These are phyloP conservation scores for Zaprionus lachaisei DNA, from an alignment of 1,140 invertebrate genomes.

Conservation along the genomic window DNA sequence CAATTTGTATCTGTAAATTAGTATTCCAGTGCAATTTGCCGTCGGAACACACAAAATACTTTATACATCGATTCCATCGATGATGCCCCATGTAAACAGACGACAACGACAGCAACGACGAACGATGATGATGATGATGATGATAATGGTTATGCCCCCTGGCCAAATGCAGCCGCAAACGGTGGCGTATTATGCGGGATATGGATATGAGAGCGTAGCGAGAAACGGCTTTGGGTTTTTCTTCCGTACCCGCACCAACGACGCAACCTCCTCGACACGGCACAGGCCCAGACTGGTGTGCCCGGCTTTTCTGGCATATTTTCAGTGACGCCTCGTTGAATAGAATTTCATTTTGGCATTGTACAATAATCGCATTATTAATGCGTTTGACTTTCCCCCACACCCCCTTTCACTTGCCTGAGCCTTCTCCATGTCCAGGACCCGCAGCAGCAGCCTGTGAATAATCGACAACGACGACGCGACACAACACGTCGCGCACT, in stretches of 20 bases:
- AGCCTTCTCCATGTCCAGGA: not conserved
- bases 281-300: not conserved
- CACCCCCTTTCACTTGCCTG: not conserved
- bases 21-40: constrained; percentile 79
- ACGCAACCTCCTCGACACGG: not conserved
- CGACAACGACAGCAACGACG: not conserved
- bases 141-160: constrained; percentile 18
- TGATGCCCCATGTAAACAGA: constrained; percentile 25
- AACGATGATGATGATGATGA: constrained; percentile 20
- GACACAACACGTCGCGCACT: not conserved
- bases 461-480: not conserved
- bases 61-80: constrained; percentile 54
- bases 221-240: constrained; percentile 13
- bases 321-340: constrained; percentile 52
- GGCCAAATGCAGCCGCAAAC: constrained; percentile 30
- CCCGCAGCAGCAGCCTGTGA: constrained; percentile 16
- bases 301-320: constrained; percentile 40
- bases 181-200: constrained; percentile 61
- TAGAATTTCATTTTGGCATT: constrained; percentile 63
- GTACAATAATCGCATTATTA: constrained; percentile 75
- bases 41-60: constrained; percentile 59
- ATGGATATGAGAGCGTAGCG: constrained; percentile 36
- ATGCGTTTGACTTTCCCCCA: constrained; percentile 52
- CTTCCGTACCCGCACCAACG: constrained; percentile 1
- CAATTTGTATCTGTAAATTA: constrained; percentile 83